Evolutionary conservation across 2,888 invertebrate genomes (phyloP).

Genomic region (Lasioglossum pauxillum): DNA sequence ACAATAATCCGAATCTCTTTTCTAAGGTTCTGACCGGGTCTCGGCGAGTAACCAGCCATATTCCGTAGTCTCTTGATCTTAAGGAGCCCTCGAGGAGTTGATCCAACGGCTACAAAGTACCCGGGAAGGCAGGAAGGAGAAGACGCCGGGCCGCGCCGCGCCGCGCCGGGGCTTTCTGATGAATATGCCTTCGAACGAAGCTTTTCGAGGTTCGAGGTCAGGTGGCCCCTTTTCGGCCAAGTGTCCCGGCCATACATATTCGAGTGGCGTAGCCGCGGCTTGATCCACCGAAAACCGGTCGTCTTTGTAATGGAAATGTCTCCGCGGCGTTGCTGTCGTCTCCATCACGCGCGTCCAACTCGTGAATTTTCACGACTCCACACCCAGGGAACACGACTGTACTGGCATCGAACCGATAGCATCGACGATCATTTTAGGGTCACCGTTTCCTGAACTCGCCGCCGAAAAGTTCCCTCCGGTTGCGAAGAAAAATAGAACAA

Average conservation of each 20-base stretch:
- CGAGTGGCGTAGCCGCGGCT: constrained; percentile 70
- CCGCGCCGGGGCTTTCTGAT: constrained; percentile 24
- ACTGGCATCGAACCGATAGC: not conserved
- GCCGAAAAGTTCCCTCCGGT: not conserved
- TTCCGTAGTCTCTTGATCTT: constrained; percentile 35
- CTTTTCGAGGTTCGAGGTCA: constrained; percentile 53
- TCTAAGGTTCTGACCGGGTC: not conserved
- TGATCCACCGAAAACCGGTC: constrained; percentile 63
- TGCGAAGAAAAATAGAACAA: not conserved
- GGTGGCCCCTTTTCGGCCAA: constrained; percentile 50
- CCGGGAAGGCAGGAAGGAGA: constrained; percentile 35
- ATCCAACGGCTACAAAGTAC: constrained; percentile 33
- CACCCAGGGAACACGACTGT: not conserved
- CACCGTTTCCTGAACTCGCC: not conserved
- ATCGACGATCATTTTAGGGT: not conserved
- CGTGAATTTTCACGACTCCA: constrained; percentile 35
- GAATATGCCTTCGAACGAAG: constrained; percentile 30
- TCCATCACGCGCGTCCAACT: not conserved
- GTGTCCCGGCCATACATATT: constrained; percentile 73
- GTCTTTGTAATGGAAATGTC: constrained; percentile 78
- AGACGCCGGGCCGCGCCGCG: constrained; percentile 11
- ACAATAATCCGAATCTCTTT: constrained; percentile 14
- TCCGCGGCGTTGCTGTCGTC: constrained; percentile 19
- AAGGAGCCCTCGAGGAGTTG: constrained; percentile 25
- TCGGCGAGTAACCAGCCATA: constrained; percentile 22